phyloP scores from a whole-genome alignment of 2,888 invertebrate genomes.

The Ennomos fuscantarius region DNA sequence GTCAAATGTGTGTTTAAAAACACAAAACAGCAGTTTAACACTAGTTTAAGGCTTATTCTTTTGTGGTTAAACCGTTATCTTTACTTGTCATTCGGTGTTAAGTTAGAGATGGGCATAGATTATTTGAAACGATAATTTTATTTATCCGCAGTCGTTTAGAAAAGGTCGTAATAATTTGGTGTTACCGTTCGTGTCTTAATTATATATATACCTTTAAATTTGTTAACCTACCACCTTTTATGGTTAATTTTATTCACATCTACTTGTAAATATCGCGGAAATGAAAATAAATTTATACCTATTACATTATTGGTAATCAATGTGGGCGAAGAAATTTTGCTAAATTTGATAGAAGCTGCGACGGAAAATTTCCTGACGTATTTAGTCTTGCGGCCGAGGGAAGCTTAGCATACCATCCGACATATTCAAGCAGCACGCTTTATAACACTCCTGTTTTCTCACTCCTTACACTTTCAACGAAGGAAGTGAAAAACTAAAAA shows the following conservation, averaged over 20 bases:
- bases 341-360: constrained; percentile 13
- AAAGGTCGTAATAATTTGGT: constrained; percentile 13
- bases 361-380: background rate
- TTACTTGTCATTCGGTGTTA: no score
- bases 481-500: no score
- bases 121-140: constrained; percentile 6
- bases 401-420: no score
- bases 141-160: constrained; percentile 6
- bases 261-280: constrained; percentile 6
- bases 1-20: no score
- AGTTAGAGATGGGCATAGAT: no score
- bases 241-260: constrained; percentile 24
- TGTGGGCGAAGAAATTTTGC: constrained; percentile 4
- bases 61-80: no score
- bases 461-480: no score
- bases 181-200: constrained; percentile 19
- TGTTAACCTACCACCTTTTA: constrained; percentile 48
- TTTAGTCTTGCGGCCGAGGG: constrained; percentile 11
- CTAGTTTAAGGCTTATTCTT: no score
- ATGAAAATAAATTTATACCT: constrained; percentile 20
- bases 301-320: constrained; percentile 27
- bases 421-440: no score
- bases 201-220: constrained; percentile 36
- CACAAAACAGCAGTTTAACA: no score
- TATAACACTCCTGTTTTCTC: no score